These are phyloP conservation scores for Anser cygnoides DNA, from an alignment of 2,113 vertebrate genomes.

Conservation along the genomic window DNA sequence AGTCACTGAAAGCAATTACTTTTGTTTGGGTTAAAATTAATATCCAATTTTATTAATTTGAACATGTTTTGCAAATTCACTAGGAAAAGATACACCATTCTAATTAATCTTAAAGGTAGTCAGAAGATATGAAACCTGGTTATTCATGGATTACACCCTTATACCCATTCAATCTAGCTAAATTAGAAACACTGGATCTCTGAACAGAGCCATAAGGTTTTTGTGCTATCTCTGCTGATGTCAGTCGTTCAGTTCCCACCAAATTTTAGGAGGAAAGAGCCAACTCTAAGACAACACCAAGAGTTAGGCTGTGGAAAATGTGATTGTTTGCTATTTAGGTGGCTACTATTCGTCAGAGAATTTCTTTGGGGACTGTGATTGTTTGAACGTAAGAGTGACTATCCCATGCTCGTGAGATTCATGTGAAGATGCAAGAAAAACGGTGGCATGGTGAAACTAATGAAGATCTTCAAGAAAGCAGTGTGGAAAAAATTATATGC, in stretches of 20 bases:
- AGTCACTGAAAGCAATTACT: not conserved
- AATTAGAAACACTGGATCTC: not conserved
- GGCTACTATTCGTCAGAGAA: not conserved
- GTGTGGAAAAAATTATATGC: not conserved
- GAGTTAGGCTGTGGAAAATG: not conserved
- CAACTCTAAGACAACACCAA: not conserved
- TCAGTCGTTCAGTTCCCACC: not conserved
- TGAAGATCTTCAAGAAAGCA: not conserved
- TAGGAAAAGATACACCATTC: not conserved
- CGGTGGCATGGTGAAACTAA: not conserved
- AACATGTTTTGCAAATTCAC: not conserved
- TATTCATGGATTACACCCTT: not conserved
- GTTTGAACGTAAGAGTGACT: not conserved
- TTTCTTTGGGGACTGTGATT: not conserved
- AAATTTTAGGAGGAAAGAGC: not conserved
- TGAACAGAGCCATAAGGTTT: not conserved
- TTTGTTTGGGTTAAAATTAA: not conserved
- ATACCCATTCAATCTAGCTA: not conserved
- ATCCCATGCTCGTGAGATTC: not conserved
- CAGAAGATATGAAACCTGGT: not conserved
- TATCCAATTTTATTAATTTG: not conserved
- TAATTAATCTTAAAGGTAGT: not conserved
- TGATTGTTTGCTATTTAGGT: not conserved
- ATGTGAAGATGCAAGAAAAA: not conserved
- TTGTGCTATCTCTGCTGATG: not conserved